Evolutionary conservation across 2,888 invertebrate species (phyloP).

Genomic region (Achlya flavicornis): DNA sequence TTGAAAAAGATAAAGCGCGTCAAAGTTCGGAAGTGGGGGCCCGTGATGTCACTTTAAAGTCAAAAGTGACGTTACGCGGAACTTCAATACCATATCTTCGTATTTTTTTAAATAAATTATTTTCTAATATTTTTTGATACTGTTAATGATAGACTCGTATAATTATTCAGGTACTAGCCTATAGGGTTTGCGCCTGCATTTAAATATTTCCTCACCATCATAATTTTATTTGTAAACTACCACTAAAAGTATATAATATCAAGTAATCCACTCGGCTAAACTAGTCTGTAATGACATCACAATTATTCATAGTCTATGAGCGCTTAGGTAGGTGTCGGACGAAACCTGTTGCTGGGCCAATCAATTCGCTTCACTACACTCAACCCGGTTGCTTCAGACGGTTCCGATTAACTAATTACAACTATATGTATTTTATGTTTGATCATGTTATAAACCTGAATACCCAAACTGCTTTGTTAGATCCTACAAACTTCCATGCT

Average conservation of each 20-base stretch:
- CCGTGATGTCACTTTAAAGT: too few species aligned
- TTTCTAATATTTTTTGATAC: too few species aligned
- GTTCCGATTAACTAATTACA: background rate
- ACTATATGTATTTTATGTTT: background rate
- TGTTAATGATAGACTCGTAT: too few species aligned
- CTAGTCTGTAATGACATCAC: background rate
- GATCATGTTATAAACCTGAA: background rate
- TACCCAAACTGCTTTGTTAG: background rate
- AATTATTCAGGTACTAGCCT: too few species aligned
- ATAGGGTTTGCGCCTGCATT: too few species aligned
- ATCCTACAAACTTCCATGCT: too few species aligned
- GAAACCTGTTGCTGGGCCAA: constrained; percentile 3
- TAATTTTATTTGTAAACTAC: background rate
- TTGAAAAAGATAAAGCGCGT: too few species aligned
- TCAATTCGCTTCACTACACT: background rate
- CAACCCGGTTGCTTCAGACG: background rate
- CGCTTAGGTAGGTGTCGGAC: background rate
- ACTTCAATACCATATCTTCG: too few species aligned
- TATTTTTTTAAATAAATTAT: too few species aligned
- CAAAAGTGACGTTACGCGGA: too few species aligned
- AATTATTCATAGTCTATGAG: background rate
- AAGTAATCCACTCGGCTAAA: background rate
- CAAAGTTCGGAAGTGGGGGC: too few species aligned
- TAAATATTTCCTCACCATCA: background rate
- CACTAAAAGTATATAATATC: background rate